Base-by-base conservation (phyloP, 2,888 invertebrate species). In the Philopedon plagiatum region DNA sequence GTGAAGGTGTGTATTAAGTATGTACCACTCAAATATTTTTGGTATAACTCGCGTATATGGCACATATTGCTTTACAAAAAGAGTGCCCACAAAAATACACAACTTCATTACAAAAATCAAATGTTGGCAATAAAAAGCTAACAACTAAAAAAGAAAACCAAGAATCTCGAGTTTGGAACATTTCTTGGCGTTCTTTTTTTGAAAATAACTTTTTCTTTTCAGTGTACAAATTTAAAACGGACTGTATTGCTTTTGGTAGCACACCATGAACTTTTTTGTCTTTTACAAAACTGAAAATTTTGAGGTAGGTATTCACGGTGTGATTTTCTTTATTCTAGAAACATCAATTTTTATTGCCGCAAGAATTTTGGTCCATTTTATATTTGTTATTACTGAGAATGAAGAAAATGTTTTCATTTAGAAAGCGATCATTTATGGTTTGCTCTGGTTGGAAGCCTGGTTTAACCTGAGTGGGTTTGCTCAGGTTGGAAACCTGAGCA, bases 51-150 rank as follows among this genome's bases (percentile, higher is more conserved):
- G 65, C 51, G 41, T 68, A 54, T 75, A 76, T 75, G 76, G 74
- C 74, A 75, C 74, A 73, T 70, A 70, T 75, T 75, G 74, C 74
- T 74, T 75, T 58, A 61, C 63, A 68, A 62, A n/a, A 15, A 26
- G 68, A 64, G 64, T 23, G 65, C 26, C 39, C 29, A 73, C 56
- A 32, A 46, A 49, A 54, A 44, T 56, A 63, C 69, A 60, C 57
- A 65, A 72, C 66, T 44, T 39, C 56, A 32, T 4, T 49, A 29
- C 46, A 5, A 29, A 46, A 61, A 68, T 51, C 41, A 51, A 68
- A 68, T 51, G 51, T 68, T 57, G 57, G 61, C 57, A 61, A 61
- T 68, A 29, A 61, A 68, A 61, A 61, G 51, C 60, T 68, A 56
- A 51, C 61, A 46, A 68, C 37, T 19, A 61, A 66, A 66, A 62